Conservation (phyloP, 2,888 invertebrate genomes). For the Polymixis lichenea region DNA sequence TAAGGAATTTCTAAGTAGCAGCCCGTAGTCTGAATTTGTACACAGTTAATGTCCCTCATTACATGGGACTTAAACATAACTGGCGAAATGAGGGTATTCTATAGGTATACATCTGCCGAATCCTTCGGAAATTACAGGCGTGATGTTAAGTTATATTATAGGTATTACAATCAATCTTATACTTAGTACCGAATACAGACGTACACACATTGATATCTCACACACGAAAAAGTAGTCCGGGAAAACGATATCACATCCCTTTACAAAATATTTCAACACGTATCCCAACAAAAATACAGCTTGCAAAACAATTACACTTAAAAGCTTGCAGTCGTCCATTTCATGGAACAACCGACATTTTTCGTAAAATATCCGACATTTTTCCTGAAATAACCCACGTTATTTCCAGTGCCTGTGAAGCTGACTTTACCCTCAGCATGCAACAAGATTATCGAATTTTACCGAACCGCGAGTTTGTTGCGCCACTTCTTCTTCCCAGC, state of each 20-base stretch:
- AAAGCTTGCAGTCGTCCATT: constrained; percentile 49
- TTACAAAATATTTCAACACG: constrained; percentile 17
- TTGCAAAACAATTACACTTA: constrained; percentile 45
- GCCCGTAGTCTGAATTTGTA: too few species aligned
- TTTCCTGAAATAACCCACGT: constrained; percentile 17
- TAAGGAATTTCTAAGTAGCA: not conserved
- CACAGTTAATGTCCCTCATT: too few species aligned
- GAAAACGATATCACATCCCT: not conserved
- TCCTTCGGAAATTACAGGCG: not conserved
- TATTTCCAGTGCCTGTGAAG: constrained; percentile 20
- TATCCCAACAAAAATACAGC: constrained; percentile 16
- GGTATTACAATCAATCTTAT: not conserved
- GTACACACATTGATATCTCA: not conserved
- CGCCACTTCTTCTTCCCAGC: too few species aligned
- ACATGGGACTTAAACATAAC: not conserved
- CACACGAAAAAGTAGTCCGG: not conserved
- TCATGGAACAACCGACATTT: constrained; percentile 20
- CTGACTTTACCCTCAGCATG: constrained; percentile 46
- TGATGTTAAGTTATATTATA: not conserved
- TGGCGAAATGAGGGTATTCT: not conserved
- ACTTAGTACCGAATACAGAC: not conserved
- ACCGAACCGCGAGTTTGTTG: constrained; percentile 7
- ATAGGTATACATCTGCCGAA: not conserved
- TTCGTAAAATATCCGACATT: constrained; percentile 6
- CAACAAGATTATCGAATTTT: constrained; percentile 47